Conservation (phyloP, 53 echinoderm and acorn worm species). For the Holothuria scabra region DNA sequence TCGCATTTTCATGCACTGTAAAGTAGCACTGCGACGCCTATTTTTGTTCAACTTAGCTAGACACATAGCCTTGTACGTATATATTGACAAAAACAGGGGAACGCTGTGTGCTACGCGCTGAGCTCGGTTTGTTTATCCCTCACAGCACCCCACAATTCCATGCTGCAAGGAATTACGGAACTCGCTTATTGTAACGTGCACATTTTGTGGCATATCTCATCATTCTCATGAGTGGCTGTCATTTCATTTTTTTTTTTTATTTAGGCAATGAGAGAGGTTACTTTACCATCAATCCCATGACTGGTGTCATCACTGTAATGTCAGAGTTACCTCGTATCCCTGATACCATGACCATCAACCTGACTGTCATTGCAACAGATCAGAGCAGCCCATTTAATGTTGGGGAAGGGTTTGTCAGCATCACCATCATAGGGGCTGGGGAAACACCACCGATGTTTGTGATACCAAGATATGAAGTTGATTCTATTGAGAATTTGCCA, state of each 20-base stretch:
- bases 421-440: constrained; percentile 69
- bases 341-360: constrained; percentile 65
- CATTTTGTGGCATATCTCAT: too few relatives aligned
- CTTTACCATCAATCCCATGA: constrained; percentile 68
- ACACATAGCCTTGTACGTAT: too few relatives aligned
- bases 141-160: too few relatives aligned
- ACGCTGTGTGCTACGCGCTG: too few relatives aligned
- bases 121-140: too few relatives aligned
- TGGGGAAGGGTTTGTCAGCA: constrained; percentile 54
- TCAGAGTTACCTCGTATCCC: constrained; percentile 60
- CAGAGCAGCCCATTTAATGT: constrained; percentile 79
- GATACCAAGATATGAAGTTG: constrained; percentile 61
- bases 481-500: constrained; percentile 67
- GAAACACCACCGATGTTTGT: constrained; percentile 71
- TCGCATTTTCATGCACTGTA: too few relatives aligned
- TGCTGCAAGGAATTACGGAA: too few relatives aligned
- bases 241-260: background rate
- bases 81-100: too few relatives aligned
- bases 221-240: too few relatives aligned
- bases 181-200: too few relatives aligned
- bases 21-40: too few relatives aligned
- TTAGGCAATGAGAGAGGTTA: constrained; percentile 38
- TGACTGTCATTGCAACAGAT: constrained; percentile 82
- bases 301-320: constrained; percentile 72
- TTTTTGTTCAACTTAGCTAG: too few relatives aligned